Evolutionary conservation across 2,888 invertebrate genomes (phyloP).

Genomic region (Hartigia nigra): DNA sequence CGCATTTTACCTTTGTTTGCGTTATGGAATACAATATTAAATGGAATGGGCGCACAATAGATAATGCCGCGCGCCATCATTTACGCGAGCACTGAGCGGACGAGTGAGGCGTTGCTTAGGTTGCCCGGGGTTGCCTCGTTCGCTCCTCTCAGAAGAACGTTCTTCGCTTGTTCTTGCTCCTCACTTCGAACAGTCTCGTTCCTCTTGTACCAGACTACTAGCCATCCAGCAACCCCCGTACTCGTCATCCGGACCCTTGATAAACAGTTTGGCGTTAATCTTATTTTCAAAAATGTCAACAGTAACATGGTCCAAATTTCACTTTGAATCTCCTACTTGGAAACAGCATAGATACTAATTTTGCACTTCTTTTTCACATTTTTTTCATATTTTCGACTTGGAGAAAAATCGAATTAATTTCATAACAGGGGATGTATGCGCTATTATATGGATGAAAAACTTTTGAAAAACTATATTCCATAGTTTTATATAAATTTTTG

Average conservation of each 20-base stretch:
- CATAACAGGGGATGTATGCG: not conserved
- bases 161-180: not conserved
- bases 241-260: not conserved
- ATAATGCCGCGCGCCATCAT: slow-evolving; percentile 63
- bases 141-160: slow-evolving; percentile 8
- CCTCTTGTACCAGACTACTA: not conserved
- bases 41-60: slow-evolving; percentile 65
- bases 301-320: not conserved
- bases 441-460: not conserved
- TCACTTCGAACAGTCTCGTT: not conserved
- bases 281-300: not conserved
- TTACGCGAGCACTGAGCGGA: slow-evolving; percentile 42
- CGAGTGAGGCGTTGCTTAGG: slow-evolving; percentile 43
- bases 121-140: slow-evolving; percentile 33
- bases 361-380: not conserved
- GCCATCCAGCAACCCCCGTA: not conserved
- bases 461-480: not conserved
- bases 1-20: slow-evolving; percentile 66
- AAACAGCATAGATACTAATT: not conserved
- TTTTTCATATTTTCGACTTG: not conserved
- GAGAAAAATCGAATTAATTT: not conserved
- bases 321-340: not conserved
- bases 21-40: slow-evolving; percentile 65
- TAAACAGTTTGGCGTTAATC: not conserved
- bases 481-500: not conserved